Conservation (phyloP, 2,797 vertebrate species). For the Malacoctenus gilli region DNA sequence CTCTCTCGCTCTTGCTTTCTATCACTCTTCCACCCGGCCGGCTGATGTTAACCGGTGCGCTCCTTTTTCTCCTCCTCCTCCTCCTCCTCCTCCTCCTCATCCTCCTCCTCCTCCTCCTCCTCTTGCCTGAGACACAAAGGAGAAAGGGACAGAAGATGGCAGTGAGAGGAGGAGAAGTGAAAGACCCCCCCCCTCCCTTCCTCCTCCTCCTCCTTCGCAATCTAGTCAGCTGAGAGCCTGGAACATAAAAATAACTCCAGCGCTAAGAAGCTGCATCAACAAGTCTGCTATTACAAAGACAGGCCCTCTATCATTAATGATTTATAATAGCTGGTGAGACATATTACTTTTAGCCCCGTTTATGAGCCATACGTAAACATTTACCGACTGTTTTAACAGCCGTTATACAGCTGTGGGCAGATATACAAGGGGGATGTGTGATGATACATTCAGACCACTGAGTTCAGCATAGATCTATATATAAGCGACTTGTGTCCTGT, state of each 20-base stretch:
- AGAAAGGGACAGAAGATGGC: conserved; percentile 66
- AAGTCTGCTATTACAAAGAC: conserved; percentile 41
- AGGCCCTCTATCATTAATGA: conserved; percentile 5
- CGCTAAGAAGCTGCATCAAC: conserved; percentile 52
- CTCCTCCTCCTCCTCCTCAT: not conserved
- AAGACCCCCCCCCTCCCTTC: no score
- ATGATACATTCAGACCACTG: no score
- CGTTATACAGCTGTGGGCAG: not conserved
- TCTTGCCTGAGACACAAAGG: conserved; percentile 38
- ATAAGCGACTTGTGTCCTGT: no score
- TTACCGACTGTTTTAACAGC: no score
- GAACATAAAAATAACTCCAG: conserved; percentile 61
- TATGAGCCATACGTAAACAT: not conserved
- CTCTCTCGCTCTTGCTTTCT: conserved; percentile 57
- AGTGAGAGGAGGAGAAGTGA: conserved; percentile 55
- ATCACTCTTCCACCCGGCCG: conserved; percentile 47
- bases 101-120: conserved; percentile 30
- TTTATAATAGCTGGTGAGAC: conserved; percentile 16
- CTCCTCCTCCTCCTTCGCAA: conserved; percentile 44
- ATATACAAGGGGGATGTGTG: not conserved
- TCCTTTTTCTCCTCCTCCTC: conserved; percentile 33
- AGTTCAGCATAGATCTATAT: no score
- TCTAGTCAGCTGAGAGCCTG: conserved; percentile 58
- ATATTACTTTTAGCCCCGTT: not conserved
- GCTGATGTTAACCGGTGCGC: conserved; percentile 50